Evolutionary conservation across 2,113 vertebrate genomes (phyloP).

Genomic region (Brachyhypopomus occidentalis): DNA sequence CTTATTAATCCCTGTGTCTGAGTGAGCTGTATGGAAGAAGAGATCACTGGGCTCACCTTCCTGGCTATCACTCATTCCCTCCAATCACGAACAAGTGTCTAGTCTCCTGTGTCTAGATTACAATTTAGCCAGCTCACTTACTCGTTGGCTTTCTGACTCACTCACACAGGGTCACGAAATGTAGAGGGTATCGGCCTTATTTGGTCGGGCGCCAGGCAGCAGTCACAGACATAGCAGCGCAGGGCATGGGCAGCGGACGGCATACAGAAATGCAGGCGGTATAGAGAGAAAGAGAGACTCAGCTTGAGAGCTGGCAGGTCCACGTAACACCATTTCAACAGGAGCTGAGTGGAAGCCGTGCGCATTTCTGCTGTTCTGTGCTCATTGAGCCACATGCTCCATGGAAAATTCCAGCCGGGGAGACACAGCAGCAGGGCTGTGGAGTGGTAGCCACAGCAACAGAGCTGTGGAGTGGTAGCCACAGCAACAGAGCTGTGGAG

Average conservation of each 20-base stretch:
- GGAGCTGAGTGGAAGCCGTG: constrained; percentile 46
- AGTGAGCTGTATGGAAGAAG: constrained; percentile 20
- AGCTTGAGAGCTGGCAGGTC: constrained; percentile 44
- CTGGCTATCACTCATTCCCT: background rate
- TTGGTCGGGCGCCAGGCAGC: constrained; percentile 64
- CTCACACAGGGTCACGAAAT: constrained; percentile 33
- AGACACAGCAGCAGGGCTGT: constrained; percentile 54
- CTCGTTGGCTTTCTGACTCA: constrained; percentile 26
- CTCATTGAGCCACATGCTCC: constrained; percentile 55
- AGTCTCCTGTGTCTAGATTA: constrained; percentile 26
- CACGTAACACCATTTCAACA: constrained; percentile 57
- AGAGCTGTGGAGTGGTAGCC: no score
- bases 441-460: constrained; percentile 5
- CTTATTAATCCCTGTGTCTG: constrained; percentile 79
- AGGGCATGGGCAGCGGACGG: constrained; percentile 56
- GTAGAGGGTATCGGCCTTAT: constrained; percentile 53
- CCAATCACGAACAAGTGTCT: constrained; percentile 25
- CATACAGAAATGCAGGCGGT: constrained; percentile 53
- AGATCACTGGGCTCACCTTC: constrained; percentile 1
- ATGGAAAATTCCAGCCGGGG: constrained; percentile 68
- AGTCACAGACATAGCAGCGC: constrained; percentile 54
- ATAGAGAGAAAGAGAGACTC: constrained; percentile 24
- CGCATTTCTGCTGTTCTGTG: constrained; percentile 42
- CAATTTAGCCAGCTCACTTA: constrained; percentile 39
- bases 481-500: no score